These are phyloP conservation scores for Platorchestia sp. DNA, from an alignment of 1,140 invertebrate genomes.

Conservation along the genomic window DNA sequence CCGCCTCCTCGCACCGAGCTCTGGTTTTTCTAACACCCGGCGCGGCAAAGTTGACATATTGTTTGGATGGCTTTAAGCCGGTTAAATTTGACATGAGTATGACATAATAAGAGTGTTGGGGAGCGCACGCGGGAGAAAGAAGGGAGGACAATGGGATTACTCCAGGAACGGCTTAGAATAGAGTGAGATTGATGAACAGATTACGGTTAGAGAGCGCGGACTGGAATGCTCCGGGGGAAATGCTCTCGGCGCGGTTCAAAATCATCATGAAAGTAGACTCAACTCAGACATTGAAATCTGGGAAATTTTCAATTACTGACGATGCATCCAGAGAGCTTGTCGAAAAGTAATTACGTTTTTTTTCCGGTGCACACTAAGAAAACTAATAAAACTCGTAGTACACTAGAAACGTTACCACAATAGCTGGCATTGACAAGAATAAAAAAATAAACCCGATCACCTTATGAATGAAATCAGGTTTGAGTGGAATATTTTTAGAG, in stretches of 20 bases:
- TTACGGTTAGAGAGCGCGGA: background rate
- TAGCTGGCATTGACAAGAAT: too few relatives aligned
- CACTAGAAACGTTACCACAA: background rate
- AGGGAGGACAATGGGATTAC: conserved; percentile 52
- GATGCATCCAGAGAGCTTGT: background rate
- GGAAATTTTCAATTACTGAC: background rate
- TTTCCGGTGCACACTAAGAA: background rate
- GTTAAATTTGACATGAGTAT: conserved; percentile 53
- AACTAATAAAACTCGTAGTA: background rate
- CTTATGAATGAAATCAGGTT: too few relatives aligned
- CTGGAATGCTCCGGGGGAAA: background rate
- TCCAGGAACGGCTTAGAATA: conserved; percentile 32
- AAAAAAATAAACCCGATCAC: too few relatives aligned
- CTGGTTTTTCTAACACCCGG: conserved; percentile 31
- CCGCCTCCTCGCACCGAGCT: background rate
- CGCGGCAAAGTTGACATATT: conserved; percentile 47
- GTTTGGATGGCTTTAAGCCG: conserved; percentile 55
- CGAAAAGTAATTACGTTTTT: background rate
- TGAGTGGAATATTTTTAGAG: too few relatives aligned
- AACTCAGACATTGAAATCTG: background rate
- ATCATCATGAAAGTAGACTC: background rate
- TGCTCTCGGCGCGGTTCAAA: background rate
- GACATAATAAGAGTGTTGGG: conserved; percentile 50
- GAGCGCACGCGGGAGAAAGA: conserved; percentile 13
- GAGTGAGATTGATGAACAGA: conserved; percentile 52